phyloP scores from a whole-genome alignment of 2,888 invertebrate genomes.

The Tetheella fluctuosa region DNA sequence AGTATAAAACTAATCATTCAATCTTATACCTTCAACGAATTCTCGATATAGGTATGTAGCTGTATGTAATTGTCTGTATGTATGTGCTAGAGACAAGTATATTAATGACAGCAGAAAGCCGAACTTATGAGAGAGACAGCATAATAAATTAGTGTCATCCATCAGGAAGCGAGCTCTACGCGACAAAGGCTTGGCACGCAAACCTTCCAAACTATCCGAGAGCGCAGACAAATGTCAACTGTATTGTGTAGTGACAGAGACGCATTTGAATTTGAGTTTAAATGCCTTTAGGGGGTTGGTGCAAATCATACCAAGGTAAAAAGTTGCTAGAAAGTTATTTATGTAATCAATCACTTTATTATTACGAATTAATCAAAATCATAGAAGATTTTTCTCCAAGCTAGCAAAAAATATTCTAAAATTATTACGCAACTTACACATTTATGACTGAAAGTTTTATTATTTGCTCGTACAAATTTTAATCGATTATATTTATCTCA shows the following conservation, averaged over 20 bases:
- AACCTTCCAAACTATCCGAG: conserved; percentile 27
- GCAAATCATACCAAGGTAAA: conserved; percentile 17
- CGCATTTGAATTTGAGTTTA: conserved; percentile 17
- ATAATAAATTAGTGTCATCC: conserved; percentile 51
- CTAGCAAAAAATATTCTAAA: too few relatives aligned
- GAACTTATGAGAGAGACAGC: conserved; percentile 47
- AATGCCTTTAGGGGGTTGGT: conserved; percentile 13
- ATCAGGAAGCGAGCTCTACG: conserved; percentile 39
- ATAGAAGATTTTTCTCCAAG: too few relatives aligned
- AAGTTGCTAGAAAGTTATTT: neutral
- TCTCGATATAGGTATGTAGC: neutral
- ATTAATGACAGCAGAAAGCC: conserved; percentile 43
- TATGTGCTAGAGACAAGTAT: conserved; percentile 33
- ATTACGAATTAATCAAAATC: too few relatives aligned
- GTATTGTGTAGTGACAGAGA: conserved; percentile 21
- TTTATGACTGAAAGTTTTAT: too few relatives aligned
- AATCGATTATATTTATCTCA: too few relatives aligned
- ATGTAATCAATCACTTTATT: too few relatives aligned
- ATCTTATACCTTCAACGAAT: neutral
- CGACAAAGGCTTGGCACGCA: conserved; percentile 42
- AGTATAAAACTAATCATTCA: neutral
- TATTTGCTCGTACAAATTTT: too few relatives aligned
- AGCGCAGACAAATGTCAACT: conserved; percentile 24
- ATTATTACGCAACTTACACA: too few relatives aligned
- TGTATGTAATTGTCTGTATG: conserved; percentile 15